Conservation (phyloP, 2,888 invertebrate genomes). For the Mythimna vitellina region DNA sequence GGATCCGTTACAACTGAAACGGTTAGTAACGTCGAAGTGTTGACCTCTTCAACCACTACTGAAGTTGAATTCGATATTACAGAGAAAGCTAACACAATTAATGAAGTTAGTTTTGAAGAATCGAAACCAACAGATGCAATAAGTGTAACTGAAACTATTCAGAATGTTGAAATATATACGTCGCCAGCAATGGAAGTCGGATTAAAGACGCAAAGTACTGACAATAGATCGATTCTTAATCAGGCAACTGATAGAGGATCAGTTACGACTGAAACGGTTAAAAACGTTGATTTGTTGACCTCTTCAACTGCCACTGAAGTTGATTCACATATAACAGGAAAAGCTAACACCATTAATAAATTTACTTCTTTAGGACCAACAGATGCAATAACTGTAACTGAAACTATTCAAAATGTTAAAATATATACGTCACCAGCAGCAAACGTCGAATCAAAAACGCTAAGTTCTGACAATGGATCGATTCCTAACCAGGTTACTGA, state of each 20-base stretch:
- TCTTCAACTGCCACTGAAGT: background rate
- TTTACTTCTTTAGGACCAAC: background rate
- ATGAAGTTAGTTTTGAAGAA: background rate
- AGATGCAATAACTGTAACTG: constrained; percentile 4
- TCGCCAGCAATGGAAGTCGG: background rate
- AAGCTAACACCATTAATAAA: constrained; percentile 6
- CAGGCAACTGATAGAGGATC: constrained; percentile 7
- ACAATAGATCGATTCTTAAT: background rate
- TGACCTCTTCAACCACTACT: background rate
- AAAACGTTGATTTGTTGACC: background rate
- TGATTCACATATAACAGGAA: constrained; percentile 1
- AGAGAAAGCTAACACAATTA: background rate
- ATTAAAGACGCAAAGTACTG: background rate
- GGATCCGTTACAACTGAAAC: background rate
- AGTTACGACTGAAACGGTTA: background rate
- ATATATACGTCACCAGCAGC: too few species aligned
- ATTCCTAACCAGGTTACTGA: constrained; percentile 5
- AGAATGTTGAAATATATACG: constrained; percentile 3
- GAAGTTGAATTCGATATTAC: background rate
- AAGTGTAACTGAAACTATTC: constrained; percentile 9
- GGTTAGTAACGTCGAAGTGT: background rate
- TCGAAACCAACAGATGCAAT: background rate
- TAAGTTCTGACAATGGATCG: background rate
- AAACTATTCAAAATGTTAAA: constrained; percentile 10
- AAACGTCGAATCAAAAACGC: background rate